A percentile compares a stretch with the other conserved stretches of the same genome.
Evolutionary conservation across 2,797 vertebrate species (phyloP).

Genomic region (Taeniopygia guttata): DNA sequence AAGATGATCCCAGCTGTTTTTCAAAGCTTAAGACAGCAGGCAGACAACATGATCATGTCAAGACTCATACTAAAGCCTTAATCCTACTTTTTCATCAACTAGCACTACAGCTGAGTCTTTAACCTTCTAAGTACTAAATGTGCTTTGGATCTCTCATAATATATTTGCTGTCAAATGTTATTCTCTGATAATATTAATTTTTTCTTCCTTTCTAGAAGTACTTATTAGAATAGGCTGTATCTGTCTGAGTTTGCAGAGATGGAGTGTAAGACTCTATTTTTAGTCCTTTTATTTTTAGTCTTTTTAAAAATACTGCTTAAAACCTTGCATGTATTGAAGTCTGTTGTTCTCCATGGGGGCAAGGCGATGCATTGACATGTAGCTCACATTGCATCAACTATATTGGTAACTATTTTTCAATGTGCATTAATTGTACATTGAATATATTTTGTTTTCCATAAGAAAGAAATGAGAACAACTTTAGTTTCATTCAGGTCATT

Average conservation of each 20-base stretch:
- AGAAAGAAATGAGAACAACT: not conserved
- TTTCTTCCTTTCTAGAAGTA: not conserved
- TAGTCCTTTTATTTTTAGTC: not conserved
- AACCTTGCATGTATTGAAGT: not conserved
- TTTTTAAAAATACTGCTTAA: not conserved
- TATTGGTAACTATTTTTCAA: not conserved
- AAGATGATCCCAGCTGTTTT: constrained; percentile 76
- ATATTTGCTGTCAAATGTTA: constrained; percentile 31
- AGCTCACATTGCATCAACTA: not conserved
- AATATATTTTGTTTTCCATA: not conserved
- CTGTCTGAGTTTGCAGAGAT: not conserved
- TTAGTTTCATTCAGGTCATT: not conserved
- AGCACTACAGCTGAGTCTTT: constrained; percentile 59
- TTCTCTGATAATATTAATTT: constrained; percentile 36
- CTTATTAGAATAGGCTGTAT: not conserved
- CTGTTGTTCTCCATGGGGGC: not conserved
- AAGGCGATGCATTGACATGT: not conserved
- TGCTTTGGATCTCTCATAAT: constrained; percentile 41
- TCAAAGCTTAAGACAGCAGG: constrained; percentile 73
- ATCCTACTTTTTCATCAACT: constrained; percentile 73
- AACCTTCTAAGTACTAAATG: constrained; percentile 68
- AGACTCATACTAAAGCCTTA: constrained; percentile 71
- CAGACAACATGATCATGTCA: constrained; percentile 73
- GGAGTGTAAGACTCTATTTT: not conserved
- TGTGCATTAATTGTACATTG: not conserved